These are phyloP conservation scores for Phrynosoma platyrhinos DNA, from an alignment of 2,113 vertebrate genomes.

Conservation along the genomic window DNA sequence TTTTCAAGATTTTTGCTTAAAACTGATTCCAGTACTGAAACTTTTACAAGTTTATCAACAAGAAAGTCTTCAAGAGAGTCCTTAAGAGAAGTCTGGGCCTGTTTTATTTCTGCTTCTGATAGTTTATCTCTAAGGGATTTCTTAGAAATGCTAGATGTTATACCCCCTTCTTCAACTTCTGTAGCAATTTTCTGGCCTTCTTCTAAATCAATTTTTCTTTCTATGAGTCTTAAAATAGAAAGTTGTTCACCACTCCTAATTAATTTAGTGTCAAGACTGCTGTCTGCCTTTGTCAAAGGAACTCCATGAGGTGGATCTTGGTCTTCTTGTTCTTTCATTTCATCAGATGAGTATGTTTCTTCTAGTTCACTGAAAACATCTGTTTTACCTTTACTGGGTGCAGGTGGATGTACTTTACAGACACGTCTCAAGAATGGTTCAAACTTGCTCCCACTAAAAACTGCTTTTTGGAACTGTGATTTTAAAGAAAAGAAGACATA, in stretches of 20 bases:
- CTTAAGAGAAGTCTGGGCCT: not conserved
- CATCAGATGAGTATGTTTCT: slow-evolving; percentile 14
- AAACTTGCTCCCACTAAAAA: slow-evolving; percentile 34
- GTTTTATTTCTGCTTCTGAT: slow-evolving; percentile 39
- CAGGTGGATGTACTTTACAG: slow-evolving; percentile 40
- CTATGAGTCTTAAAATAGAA: slow-evolving; percentile 33
- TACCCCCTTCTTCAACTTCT: not conserved
- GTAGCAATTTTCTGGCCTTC: not conserved
- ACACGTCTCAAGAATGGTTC: slow-evolving; percentile 61
- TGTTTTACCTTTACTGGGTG: slow-evolving; percentile 13
- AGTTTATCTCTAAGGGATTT: not conserved
- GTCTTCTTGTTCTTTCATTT: slow-evolving; percentile 65
- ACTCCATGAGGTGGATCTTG: slow-evolving; percentile 65
- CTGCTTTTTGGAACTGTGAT: slow-evolving; percentile 56
- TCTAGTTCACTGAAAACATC: slow-evolving; percentile 33
- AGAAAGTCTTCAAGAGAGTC: slow-evolving; percentile 25
- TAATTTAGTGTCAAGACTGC: not conserved
- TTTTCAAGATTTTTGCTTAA: slow-evolving; percentile 65
- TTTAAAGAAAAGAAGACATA: not conserved
- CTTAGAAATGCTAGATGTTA: not conserved
- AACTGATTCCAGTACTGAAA: slow-evolving; percentile 51
- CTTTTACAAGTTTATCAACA: slow-evolving; percentile 55
- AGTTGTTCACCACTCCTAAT: not conserved
- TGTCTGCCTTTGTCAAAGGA: not conserved
- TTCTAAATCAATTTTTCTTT: slow-evolving; percentile 32